Conservation (phyloP, 1,140 invertebrate species). For the Gonatopus flavifemur region DNA sequence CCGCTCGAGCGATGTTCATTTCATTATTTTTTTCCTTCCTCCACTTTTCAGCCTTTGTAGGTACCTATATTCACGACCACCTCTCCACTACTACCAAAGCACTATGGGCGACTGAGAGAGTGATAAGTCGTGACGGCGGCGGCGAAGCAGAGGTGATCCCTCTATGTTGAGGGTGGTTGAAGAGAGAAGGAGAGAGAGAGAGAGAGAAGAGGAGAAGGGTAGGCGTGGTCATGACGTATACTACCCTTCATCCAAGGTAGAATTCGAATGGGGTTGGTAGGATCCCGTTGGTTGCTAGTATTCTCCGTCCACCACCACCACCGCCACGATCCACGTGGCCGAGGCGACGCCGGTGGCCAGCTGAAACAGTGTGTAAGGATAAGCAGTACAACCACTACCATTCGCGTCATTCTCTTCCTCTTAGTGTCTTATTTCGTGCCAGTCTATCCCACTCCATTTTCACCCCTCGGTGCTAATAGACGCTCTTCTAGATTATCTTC, state of each 20-base stretch:
- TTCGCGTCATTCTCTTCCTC: slow-evolving; percentile 6
- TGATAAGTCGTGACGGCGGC: slow-evolving; percentile 56
- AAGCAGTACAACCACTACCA: slow-evolving; percentile 32
- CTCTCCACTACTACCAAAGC: slow-evolving; percentile 2
- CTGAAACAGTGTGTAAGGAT: slow-evolving; percentile 40
- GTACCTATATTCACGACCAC: slow-evolving; percentile 14
- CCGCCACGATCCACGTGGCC: slow-evolving; percentile 25
- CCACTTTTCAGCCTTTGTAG: slow-evolving; percentile 24
- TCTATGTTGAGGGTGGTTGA: too few species aligned
- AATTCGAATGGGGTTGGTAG: slow-evolving; percentile 29
- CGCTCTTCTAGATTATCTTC: too few species aligned
- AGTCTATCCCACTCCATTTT: neutral
- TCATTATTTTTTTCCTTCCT: slow-evolving; percentile 54
- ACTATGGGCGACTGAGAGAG: slow-evolving; percentile 38
- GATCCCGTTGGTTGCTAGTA: slow-evolving; percentile 45
- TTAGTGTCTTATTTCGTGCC: neutral
- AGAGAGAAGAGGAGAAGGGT: slow-evolving; percentile 37
- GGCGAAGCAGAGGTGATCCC: slow-evolving; percentile 39
- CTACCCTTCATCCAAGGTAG: slow-evolving; percentile 27
- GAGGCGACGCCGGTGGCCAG: slow-evolving; percentile 16
- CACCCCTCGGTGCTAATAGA: slow-evolving; percentile 13
- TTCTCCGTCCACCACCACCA: slow-evolving; percentile 38
- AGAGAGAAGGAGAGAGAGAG: neutral
- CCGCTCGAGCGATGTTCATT: slow-evolving; percentile 52
- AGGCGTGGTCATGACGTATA: slow-evolving; percentile 42